Conservation (phyloP, 2,113 vertebrate genomes). For the Sebastes fasciatus region DNA sequence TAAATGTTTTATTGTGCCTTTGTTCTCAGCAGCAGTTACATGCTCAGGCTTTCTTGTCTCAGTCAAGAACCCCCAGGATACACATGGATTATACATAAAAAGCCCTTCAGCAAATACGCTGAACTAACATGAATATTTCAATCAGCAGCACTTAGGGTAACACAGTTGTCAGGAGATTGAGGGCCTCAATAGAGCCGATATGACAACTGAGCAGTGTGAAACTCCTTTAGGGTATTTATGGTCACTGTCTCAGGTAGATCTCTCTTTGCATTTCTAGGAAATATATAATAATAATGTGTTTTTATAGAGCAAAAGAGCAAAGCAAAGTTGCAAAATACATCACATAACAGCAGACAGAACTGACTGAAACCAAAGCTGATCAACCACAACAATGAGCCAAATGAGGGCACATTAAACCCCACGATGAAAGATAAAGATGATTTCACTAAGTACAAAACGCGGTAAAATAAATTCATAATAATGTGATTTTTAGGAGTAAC, state of each 20-base stretch:
- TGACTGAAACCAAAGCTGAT: neutral
- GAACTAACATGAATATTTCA: conserved; percentile 72
- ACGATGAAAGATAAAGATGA: neutral
- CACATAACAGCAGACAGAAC: neutral
- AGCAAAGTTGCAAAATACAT: conserved; percentile 5
- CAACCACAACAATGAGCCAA: neutral
- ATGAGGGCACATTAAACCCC: neutral
- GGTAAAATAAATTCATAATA: neutral
- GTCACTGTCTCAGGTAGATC: conserved; percentile 7
- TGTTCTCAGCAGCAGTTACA: conserved; percentile 53
- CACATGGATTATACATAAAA: conserved; percentile 67
- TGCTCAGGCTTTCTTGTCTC: conserved; percentile 21
- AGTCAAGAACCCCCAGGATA: conserved; percentile 41
- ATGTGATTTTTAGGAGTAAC: neutral
- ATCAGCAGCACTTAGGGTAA: conserved; percentile 61
- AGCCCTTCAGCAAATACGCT: conserved; percentile 29
- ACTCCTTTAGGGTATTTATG: conserved; percentile 33
- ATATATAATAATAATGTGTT: neutral
- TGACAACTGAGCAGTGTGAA: conserved; percentile 38
- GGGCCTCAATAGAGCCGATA: conserved; percentile 1
- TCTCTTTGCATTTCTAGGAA: conserved; percentile 6
- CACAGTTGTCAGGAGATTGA: conserved; percentile 23
- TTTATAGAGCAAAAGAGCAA: neutral
- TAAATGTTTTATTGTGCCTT: conserved; percentile 57
- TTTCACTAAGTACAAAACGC: neutral